phyloP scores from a whole-genome alignment of 2,113 vertebrate species.

The Anser brachyrhynchus region DNA sequence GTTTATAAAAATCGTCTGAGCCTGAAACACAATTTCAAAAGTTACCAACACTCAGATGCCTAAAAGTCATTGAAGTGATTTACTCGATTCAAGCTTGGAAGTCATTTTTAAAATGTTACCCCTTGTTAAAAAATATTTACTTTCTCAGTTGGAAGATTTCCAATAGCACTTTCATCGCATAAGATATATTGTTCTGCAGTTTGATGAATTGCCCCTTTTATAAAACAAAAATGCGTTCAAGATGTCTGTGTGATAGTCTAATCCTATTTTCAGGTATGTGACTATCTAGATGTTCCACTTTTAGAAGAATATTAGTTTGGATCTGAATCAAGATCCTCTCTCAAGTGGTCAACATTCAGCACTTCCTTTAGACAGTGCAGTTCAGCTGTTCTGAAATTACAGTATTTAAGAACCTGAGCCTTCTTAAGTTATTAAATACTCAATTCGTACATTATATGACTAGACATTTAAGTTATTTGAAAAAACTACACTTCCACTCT shows the following conservation, averaged over 20 bases:
- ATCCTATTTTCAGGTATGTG: background rate
- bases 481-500: background rate
- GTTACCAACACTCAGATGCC: background rate
- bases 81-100: background rate
- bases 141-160: conserved; percentile 34
- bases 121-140: conserved; percentile 1
- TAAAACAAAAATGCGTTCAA: conserved; percentile 51
- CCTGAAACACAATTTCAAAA: background rate
- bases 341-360: background rate
- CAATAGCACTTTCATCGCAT: background rate
- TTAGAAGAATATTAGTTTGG: background rate
- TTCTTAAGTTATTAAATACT: background rate
- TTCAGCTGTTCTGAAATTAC: background rate
- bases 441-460: background rate
- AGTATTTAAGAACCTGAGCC: background rate
- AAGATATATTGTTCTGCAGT: background rate
- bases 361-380: background rate
- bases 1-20: background rate
- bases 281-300: background rate
- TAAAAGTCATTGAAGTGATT: background rate
- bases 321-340: background rate
- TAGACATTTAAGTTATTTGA: background rate
- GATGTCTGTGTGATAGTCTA: conserved; percentile 8
- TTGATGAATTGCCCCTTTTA: conserved; percentile 35
- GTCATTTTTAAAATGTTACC: background rate